Conservation (phyloP, 2,113 vertebrate genomes). For the Coryphaenoides rupestris region DNA sequence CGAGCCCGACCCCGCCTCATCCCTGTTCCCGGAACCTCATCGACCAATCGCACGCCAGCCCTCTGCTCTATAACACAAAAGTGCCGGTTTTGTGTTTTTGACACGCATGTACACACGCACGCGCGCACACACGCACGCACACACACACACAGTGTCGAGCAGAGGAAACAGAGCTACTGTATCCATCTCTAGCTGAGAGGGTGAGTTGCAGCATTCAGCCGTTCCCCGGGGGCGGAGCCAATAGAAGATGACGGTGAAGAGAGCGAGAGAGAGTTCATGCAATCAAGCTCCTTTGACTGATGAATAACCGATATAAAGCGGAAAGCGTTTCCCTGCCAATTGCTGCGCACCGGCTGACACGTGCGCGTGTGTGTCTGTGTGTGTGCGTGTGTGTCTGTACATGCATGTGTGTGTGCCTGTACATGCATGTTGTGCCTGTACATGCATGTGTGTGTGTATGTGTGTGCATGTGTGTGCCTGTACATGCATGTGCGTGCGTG, state of each 20-base stretch:
- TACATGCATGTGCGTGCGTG: neutral
- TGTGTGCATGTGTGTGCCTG: neutral
- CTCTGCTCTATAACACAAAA: too few species aligned
- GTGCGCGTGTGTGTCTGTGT: slow-evolving; percentile 21
- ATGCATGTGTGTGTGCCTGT: too few species aligned
- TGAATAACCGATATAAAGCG: slow-evolving; percentile 81
- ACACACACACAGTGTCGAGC: too few species aligned
- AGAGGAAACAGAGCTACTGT: neutral
- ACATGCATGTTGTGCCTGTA: slow-evolving; percentile 45
- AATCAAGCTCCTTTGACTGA: slow-evolving; percentile 74
- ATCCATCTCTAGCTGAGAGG: slow-evolving; percentile 28
- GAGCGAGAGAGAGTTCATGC: slow-evolving; percentile 59
- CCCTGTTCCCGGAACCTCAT: too few species aligned
- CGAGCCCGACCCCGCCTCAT: too few species aligned
- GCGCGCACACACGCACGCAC: neutral
- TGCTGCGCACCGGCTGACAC: slow-evolving; percentile 48
- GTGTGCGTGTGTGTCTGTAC: too few species aligned
- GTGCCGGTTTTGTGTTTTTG: neutral
- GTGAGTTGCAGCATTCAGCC: slow-evolving; percentile 43
- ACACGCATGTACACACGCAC: slow-evolving; percentile 10
- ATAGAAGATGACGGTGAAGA: slow-evolving; percentile 25
- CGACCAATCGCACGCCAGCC: too few species aligned
- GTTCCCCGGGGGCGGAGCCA: slow-evolving; percentile 34
- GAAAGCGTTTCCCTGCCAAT: slow-evolving; percentile 16
- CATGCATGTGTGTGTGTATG: slow-evolving; percentile 37